phyloP scores from a whole-genome alignment of 2,888 invertebrate species.

The Chrysolina haemoptera region DNA sequence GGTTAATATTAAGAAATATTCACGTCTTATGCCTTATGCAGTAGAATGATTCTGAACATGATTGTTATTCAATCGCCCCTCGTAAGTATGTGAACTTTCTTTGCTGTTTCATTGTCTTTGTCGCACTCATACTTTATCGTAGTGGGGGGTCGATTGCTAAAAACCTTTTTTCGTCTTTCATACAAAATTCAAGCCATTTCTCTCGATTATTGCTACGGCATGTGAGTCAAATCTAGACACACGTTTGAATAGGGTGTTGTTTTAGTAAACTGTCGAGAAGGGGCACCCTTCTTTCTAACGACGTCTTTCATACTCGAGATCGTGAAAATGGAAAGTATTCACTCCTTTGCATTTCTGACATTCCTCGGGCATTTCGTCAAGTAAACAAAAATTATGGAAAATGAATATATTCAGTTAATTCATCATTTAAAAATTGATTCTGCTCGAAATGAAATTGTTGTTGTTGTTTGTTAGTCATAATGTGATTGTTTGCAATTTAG shows the following conservation, averaged over 20 bases:
- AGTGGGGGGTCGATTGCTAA: slow-evolving; percentile 68
- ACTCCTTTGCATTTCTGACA: neutral
- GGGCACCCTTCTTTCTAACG: neutral
- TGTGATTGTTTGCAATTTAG: too few species aligned
- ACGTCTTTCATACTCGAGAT: neutral
- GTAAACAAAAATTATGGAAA: too few species aligned
- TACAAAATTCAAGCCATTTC: slow-evolving; percentile 70
- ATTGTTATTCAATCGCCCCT: slow-evolving; percentile 19
- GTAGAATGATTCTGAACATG: neutral
- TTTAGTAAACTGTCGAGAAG: slow-evolving; percentile 42
- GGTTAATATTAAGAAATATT: neutral
- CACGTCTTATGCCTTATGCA: neutral
- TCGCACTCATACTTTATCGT: slow-evolving; percentile 65
- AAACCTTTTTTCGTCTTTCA: slow-evolving; percentile 69
- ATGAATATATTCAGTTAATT: too few species aligned
- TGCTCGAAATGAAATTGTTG: too few species aligned
- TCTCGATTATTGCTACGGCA: slow-evolving; percentile 67
- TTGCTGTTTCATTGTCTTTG: slow-evolving; percentile 35
- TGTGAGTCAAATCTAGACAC: slow-evolving; percentile 65
- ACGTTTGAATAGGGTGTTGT: slow-evolving; percentile 58
- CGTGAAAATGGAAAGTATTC: neutral
- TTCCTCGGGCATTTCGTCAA: too few species aligned
- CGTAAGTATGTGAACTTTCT: slow-evolving; percentile 30
- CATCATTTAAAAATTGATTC: too few species aligned
- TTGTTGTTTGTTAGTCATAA: too few species aligned